phyloP scores from a whole-genome alignment of 1,140 invertebrate genomes.

The Steinernema feltiae region DNA sequence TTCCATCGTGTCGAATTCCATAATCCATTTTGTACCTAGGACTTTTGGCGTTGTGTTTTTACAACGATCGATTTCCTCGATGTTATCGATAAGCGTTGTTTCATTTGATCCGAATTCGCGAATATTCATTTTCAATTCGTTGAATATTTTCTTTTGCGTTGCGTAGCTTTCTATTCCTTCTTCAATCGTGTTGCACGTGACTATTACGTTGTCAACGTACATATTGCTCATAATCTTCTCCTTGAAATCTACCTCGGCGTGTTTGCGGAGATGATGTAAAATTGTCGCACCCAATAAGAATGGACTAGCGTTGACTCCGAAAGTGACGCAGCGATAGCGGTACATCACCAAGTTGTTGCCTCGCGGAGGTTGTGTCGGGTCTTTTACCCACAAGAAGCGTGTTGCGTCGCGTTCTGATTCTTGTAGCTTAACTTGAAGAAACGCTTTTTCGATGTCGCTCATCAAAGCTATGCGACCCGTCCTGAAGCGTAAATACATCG shows the following conservation, averaged over 20 bases:
- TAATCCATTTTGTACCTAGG: not conserved
- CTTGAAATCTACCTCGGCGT: not conserved
- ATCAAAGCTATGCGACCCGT: conserved; percentile 19
- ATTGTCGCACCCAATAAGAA: conserved; percentile 31
- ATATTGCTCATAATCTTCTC: conserved; percentile 10
- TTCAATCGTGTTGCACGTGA: not conserved
- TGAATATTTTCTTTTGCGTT: conserved; percentile 8
- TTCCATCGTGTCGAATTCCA: not conserved
- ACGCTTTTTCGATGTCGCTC: conserved; percentile 32
- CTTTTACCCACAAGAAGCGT: conserved; percentile 32
- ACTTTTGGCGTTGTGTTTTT: not conserved
- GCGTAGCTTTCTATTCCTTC: not conserved
- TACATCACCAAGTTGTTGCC: conserved; percentile 17
- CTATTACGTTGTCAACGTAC: too few relatives aligned
- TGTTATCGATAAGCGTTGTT: not conserved
- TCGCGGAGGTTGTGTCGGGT: conserved; percentile 14
- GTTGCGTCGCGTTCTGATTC: conserved; percentile 32
- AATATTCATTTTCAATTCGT: conserved; percentile 20
- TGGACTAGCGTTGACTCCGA: conserved; percentile 24
- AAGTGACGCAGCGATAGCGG: conserved; percentile 26
- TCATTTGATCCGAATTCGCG: conserved; percentile 19
- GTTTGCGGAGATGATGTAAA: conserved; percentile 15
- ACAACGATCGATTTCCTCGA: not conserved
- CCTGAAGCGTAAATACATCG: conserved; percentile 12
- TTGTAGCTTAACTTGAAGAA: conserved; percentile 33